Evolutionary conservation across 30 jellyfish, hydroid and myxozoan species (phyloP).

Genomic region (Aurelia coerulea): DNA sequence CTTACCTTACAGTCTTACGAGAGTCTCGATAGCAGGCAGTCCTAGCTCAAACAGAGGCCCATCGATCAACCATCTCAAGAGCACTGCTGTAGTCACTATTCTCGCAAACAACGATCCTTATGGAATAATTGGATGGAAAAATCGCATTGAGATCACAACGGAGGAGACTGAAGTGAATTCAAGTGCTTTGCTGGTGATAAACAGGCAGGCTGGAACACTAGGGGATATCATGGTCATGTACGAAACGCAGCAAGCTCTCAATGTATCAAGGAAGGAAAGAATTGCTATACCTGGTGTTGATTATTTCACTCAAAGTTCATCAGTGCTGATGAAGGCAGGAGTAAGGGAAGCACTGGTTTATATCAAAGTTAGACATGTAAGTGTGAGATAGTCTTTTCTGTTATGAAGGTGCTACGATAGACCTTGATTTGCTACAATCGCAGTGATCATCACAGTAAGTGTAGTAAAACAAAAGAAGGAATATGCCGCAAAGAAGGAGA

Average conservation of each 20-base stretch:
- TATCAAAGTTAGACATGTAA: slow-evolving; percentile 87
- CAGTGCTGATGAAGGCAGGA: slow-evolving; percentile 66
- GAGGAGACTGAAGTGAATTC: slow-evolving; percentile 77
- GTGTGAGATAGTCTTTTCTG: neutral
- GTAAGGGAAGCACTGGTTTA: slow-evolving; percentile 67
- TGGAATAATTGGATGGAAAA: slow-evolving; percentile 85
- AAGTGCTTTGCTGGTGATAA: slow-evolving; percentile 74
- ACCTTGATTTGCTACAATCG: no score
- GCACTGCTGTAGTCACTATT: slow-evolving; percentile 59
- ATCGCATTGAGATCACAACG: slow-evolving; percentile 75
- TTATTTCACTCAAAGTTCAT: slow-evolving; percentile 63
- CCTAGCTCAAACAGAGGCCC: slow-evolving; percentile 75
- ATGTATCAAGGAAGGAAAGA: slow-evolving; percentile 68
- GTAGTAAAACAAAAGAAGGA: no score
- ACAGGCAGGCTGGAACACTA: slow-evolving; percentile 74
- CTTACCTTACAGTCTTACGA: slow-evolving; percentile 45
- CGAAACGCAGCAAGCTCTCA: slow-evolving; percentile 69
- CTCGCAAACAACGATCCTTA: slow-evolving; percentile 87
- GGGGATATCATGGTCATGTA: slow-evolving; percentile 75
- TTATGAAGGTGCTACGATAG: no score
- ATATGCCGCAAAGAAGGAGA: no score
- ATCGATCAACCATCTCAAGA: slow-evolving; percentile 72
- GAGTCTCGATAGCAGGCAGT: slow-evolving; percentile 68
- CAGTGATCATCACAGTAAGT: no score
- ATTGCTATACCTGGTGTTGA: slow-evolving; percentile 84